Percentiles rank a stretch among this genome's conserved stretches.
phyloP scores from a whole-genome alignment of 2,888 invertebrate genomes.

The Chymomyza amoena region DNA sequence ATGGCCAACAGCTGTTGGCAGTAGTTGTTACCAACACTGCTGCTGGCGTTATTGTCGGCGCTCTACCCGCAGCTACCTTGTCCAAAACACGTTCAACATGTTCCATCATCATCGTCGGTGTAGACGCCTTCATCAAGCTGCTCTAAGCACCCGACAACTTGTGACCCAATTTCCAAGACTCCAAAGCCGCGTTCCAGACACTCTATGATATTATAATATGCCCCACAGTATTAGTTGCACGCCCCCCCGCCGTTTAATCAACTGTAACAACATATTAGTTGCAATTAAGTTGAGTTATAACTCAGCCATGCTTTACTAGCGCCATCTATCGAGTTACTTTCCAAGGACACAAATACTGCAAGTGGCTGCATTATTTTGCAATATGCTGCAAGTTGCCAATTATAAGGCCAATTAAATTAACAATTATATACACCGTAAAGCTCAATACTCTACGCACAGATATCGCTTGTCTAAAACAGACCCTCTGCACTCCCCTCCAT shows the following conservation, averaged over 20 bases:
- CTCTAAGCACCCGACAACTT: constrained; percentile 31
- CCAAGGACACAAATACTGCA: constrained; percentile 34
- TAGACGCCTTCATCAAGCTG: not conserved
- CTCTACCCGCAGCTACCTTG: constrained; percentile 13
- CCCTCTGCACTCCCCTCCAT: not conserved
- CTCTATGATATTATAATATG: constrained; percentile 59
- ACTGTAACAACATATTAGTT: constrained; percentile 57
- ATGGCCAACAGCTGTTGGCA: constrained; percentile 62
- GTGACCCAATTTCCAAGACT: constrained; percentile 65
- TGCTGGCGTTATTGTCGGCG: constrained; percentile 15
- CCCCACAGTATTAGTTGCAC: not conserved
- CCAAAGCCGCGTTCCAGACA: not conserved
- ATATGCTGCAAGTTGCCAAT: constrained; percentile 35
- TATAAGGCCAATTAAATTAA: constrained; percentile 56
- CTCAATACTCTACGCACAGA: constrained; percentile 8
- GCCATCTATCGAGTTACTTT: constrained; percentile 1
- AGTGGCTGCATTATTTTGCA: too few species aligned
- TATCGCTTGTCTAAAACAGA: not conserved
- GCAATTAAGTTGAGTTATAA: constrained; percentile 51
- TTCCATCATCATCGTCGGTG: constrained; percentile 33
- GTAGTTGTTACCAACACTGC: constrained; percentile 22
- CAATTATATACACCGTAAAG: constrained; percentile 47
- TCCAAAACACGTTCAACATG: constrained; percentile 65
- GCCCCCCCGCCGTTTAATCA: constrained; percentile 44
- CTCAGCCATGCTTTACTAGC: not conserved